Percentiles rank a stretch among this genome's conserved stretches.
Evolutionary conservation across 2,113 vertebrate species (phyloP).

Genomic region (Phrynosoma platyrhinos): DNA sequence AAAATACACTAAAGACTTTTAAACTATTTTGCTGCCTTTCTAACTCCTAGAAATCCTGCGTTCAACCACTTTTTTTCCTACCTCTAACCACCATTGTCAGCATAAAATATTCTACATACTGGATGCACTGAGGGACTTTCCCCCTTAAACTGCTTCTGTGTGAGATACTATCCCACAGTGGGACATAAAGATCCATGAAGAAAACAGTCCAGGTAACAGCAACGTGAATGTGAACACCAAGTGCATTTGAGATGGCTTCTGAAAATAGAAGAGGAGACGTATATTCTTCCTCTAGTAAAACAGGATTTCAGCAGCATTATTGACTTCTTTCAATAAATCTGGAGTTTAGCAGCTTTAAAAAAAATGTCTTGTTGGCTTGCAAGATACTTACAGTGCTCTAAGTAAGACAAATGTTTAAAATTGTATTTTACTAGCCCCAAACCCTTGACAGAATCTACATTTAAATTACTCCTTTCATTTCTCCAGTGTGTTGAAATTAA

Average conservation of each 20-base stretch:
- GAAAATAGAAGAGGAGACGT: background rate
- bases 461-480: no score
- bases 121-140: background rate
- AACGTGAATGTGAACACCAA: background rate
- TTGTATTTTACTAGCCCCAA: no score
- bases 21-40: conserved; percentile 17
- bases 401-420: no score
- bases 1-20: background rate
- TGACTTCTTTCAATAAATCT: background rate
- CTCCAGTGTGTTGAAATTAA: no score
- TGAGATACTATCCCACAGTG: background rate
- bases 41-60: background rate
- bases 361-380: no score
- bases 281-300: background rate
- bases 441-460: no score
- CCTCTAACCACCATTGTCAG: background rate
- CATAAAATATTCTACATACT: background rate
- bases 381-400: no score
- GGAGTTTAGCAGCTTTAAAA: conserved; percentile 6
- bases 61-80: background rate
- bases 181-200: background rate
- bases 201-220: background rate
- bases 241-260: background rate
- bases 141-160: background rate
- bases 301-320: conserved; percentile 10